Conservation (phyloP, 2,113 vertebrate genomes). For the Oryzias curvinotus region DNA sequence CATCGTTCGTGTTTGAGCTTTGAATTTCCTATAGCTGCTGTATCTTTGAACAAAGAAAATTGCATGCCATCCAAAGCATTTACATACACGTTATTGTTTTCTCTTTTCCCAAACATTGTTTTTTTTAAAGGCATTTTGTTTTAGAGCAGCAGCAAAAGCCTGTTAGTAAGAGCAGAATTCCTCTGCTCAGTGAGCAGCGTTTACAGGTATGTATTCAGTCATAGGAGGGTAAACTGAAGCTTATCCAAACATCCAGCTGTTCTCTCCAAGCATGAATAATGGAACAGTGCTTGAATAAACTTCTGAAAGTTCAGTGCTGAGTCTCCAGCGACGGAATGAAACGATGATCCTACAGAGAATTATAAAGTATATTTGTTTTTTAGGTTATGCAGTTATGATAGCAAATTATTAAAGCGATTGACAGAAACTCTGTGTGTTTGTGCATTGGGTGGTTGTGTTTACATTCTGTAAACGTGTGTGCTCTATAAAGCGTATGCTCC, state of each 20-base stretch:
- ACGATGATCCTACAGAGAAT: conserved; percentile 8
- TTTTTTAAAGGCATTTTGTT: not conserved
- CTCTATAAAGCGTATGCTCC: too few species aligned
- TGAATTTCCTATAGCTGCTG: too few species aligned
- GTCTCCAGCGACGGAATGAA: conserved; percentile 5
- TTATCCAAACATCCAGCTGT: conserved; percentile 8
- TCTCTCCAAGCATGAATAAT: conserved; percentile 37
- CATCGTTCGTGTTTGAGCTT: too few species aligned
- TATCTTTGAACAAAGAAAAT: too few species aligned
- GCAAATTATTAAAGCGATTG: conserved; percentile 9
- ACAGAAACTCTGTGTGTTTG: not conserved
- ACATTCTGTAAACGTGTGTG: too few species aligned
- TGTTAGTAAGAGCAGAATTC: not conserved
- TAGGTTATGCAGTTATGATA: conserved; percentile 7
- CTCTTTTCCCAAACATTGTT: not conserved
- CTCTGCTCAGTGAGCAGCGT: not conserved
- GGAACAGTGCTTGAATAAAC: conserved; percentile 24
- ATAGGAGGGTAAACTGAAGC: conserved; percentile 20
- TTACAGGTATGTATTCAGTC: conserved; percentile 15
- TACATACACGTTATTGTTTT: too few species aligned
- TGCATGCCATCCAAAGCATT: too few species aligned
- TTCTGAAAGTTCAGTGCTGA: conserved; percentile 20
- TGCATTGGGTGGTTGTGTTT: too few species aligned
- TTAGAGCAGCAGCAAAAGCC: not conserved
- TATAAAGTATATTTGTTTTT: conserved; percentile 10